Percentiles rank a stretch among this genome's conserved stretches.
phyloP scores from a whole-genome alignment of 2,888 invertebrate species.

The Acanthosepion lycidas region DNA sequence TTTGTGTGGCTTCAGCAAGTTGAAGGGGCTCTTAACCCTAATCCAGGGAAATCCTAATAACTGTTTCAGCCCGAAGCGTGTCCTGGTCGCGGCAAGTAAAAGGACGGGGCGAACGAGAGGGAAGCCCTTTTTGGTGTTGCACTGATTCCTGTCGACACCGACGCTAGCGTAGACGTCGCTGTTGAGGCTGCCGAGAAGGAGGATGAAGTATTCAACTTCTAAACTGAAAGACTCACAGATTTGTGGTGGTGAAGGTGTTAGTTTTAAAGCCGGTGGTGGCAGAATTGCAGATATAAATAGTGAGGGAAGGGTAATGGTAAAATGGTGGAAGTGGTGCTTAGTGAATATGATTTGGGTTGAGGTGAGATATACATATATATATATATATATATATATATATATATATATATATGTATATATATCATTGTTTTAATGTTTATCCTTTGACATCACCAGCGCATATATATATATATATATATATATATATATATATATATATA shows the following conservation, averaged over 20 bases:
- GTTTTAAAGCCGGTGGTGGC: neutral
- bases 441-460: no score
- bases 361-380: no score
- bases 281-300: neutral
- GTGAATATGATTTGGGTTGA: neutral
- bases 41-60: conserved; percentile 8
- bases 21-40: conserved; percentile 33
- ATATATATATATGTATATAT: no score
- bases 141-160: neutral
- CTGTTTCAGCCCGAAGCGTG: neutral
- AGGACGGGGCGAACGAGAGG: conserved; percentile 3
- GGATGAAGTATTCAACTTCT: neutral
- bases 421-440: no score
- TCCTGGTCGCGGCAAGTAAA: conserved; percentile 6
- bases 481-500: no score
- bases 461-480: no score
- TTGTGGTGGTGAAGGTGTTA: neutral
- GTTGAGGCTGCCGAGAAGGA: no score
- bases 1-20: conserved; percentile 21
- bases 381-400: no score
- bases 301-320: neutral
- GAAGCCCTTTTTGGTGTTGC: conserved; percentile 4
- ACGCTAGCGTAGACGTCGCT: neutral
- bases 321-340: neutral
- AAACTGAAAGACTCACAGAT: neutral